Evolutionary conservation across 2,888 invertebrate species (phyloP).

Genomic region (Caradrina kadenii): DNA sequence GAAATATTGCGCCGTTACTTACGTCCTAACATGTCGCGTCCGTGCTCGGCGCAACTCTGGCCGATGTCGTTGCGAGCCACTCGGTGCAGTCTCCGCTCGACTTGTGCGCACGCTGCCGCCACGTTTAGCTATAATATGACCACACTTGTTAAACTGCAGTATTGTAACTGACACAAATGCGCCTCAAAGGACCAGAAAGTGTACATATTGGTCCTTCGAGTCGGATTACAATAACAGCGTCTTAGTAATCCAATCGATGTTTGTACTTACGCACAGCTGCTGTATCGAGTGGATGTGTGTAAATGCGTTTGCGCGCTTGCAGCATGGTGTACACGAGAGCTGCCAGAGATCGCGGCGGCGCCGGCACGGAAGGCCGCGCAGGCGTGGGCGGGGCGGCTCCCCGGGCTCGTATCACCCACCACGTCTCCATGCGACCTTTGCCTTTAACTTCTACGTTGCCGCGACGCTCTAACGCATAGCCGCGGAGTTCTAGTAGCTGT

Average conservation of each 20-base stretch:
- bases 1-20: conserved; percentile 26
- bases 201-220: not conserved
- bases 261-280: conserved; percentile 68
- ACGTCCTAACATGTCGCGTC: conserved; percentile 70
- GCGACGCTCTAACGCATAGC: conserved; percentile 94
- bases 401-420: conserved; percentile 94
- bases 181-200: not conserved
- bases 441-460: conserved; percentile 98
- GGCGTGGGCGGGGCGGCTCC: conserved; percentile 87
- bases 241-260: not conserved
- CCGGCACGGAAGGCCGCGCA: conserved; percentile 91
- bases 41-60: conserved; percentile 70
- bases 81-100: conserved; percentile 72
- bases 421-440: conserved; percentile 99
- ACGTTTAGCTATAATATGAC: conserved; percentile 58
- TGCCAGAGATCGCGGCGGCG: conserved; percentile 93
- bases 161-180: not conserved
- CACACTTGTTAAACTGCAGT: not conserved
- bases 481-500: conserved; percentile 94
- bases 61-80: conserved; percentile 71
- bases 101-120: conserved; percentile 67
- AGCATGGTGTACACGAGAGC: conserved; percentile 97
- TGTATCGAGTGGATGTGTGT: conserved; percentile 79
- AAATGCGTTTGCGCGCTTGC: conserved; percentile 94
- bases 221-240: not conserved